A percentile compares a stretch with the other conserved stretches of the same genome.
These are phyloP conservation scores for Aphrophora alni DNA, from an alignment of 2,888 invertebrate genomes.

Conservation along the genomic window DNA sequence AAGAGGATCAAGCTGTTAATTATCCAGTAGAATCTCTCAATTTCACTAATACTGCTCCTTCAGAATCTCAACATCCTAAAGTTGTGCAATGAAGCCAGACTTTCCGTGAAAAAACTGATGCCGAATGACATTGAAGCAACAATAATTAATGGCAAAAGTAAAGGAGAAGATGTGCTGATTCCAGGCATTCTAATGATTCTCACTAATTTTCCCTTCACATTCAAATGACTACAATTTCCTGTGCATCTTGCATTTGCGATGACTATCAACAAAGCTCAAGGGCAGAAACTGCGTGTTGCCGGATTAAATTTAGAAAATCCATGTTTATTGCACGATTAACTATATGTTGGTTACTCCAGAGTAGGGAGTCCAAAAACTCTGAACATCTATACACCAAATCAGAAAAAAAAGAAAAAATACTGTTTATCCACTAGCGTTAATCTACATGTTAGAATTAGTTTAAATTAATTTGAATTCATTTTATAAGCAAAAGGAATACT, in stretches of 20 bases:
- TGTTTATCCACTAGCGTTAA: not conserved
- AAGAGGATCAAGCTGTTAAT: conserved; percentile 11
- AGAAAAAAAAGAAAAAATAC: not conserved
- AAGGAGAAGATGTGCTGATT: conserved; percentile 49
- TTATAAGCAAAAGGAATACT: too few species aligned
- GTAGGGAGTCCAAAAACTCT: not conserved
- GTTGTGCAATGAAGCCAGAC: conserved; percentile 51
- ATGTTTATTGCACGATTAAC: conserved; percentile 10
- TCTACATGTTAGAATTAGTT: too few species aligned
- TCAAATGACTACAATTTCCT: not conserved
- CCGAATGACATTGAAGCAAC: conserved; percentile 51
- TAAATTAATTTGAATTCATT: too few species aligned
- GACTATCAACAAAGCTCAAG: too few species aligned
- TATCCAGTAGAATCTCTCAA: conserved; percentile 53
- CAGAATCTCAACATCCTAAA: conserved; percentile 50
- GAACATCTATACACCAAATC: not conserved
- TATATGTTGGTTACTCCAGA: not conserved
- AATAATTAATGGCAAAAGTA: conserved; percentile 44
- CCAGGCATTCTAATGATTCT: conserved; percentile 45
- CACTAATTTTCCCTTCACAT: not conserved
- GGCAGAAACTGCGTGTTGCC: not conserved
- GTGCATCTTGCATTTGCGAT: not conserved
- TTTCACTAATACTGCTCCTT: conserved; percentile 50
- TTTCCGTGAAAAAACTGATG: conserved; percentile 49
- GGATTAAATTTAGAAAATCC: conserved; percentile 12